A percentile compares a stretch with the other conserved stretches of the same genome.
phyloP scores from a whole-genome alignment of 2,113 vertebrate genomes.

The Archocentrus centrarchus region DNA sequence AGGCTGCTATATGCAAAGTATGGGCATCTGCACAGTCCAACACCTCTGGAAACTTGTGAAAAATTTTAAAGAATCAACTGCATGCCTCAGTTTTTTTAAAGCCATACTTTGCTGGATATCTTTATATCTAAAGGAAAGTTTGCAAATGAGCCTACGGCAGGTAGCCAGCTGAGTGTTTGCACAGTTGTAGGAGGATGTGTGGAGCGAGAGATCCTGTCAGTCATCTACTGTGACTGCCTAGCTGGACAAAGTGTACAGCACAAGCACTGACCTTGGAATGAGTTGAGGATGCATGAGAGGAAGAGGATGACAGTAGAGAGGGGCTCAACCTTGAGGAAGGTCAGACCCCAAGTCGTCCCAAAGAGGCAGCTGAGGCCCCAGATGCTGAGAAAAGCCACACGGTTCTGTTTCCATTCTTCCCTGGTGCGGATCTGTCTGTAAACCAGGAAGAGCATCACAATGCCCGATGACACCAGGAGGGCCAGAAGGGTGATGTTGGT shows the following conservation, averaged over 20 bases:
- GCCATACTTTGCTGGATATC: too few relatives aligned
- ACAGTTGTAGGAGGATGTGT: too few relatives aligned
- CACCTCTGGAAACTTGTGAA: neutral
- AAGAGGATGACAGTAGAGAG: conserved; percentile 66
- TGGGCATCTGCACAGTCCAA: neutral
- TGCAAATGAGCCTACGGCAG: too few relatives aligned
- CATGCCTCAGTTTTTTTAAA: too few relatives aligned
- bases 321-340: conserved; percentile 67
- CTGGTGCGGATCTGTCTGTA: conserved; percentile 67
- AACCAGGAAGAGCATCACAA: conserved; percentile 77
- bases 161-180: too few relatives aligned
- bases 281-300: conserved; percentile 79
- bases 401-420: conserved; percentile 72
- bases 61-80: too few relatives aligned
- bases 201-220: too few relatives aligned
- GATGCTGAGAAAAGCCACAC: conserved; percentile 79
- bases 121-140: too few relatives aligned
- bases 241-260: neutral
- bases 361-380: conserved; percentile 83
- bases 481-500: conserved; percentile 63
- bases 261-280: conserved; percentile 77
- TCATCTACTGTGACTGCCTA: too few relatives aligned
- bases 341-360: conserved; percentile 78
- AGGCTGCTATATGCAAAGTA: neutral
- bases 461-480: conserved; percentile 66